Base-by-base conservation (phyloP, 2,888 invertebrate species). In the Synergus umbraculus region DNA sequence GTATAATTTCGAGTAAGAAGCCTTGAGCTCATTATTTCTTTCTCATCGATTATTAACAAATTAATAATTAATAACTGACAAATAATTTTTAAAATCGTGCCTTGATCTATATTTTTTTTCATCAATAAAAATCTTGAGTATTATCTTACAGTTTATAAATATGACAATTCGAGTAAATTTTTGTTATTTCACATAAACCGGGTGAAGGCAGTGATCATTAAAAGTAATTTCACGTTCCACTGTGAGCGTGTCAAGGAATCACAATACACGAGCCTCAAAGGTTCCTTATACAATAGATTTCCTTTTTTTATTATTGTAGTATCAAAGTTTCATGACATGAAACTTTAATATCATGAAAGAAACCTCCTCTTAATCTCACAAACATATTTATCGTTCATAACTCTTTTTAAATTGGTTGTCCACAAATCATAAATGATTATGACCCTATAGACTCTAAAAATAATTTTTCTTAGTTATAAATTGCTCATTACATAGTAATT, bases 171-270 rank as follows among this genome's bases (percentile, higher is more conserved):
- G 7, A n/a, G n/a, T 49, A 4, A 54, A 3, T n/a, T n/a, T 9
- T 81, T 81, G 79, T 80, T 81, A 78, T 77, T 22, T 9, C 58
- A 67, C 37, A 77, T 76, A 85, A 87, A 87, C 66, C 81, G 79
- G 83, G 83, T 84, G 84, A 86, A 86, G 87, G 85, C 77, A 69
- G 81, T 77, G 69, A 82, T 85, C 79, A 82, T 87, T 87, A 83
- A 78, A 82, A 87, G 78, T 87, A 84, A 86, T 84, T 87, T 87
- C 87, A 86, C 87, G 86, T 86, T 60, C 29, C 78, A 12, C 58
- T 76, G 64, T 65, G 76, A 78, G 65, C 85, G 77, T 80, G 82
- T 77, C 83, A 82, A 85, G 84, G 81, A 83, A 79, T 54, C 7
- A 54, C 76, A 65, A 41, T 46, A 22, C 37, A 43, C 18, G 15